A percentile compares a stretch with the other conserved stretches of the same genome.
Conservation (phyloP, 2,888 invertebrate genomes). For the Mallateleia sp. region DNA sequence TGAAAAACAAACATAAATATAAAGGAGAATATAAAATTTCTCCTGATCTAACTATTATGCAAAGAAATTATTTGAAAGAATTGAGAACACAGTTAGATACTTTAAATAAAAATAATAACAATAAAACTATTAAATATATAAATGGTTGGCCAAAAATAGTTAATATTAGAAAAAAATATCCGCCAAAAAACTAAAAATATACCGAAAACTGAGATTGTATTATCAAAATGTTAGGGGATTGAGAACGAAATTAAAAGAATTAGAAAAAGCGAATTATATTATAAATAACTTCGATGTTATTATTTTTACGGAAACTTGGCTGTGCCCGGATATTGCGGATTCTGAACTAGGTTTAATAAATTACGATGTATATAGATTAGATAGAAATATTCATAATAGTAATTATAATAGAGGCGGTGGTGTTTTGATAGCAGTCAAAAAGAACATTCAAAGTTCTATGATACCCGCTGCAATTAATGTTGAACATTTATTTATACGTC, state of each 20-base stretch:
- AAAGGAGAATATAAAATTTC: not conserved
- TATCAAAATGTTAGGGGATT: conserved; percentile 36
- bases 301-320: conserved; percentile 27
- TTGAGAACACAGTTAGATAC: not conserved
- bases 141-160: conserved; percentile 9
- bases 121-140: conserved; percentile 28
- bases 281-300: conserved; percentile 7
- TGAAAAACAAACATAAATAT: conserved; percentile 11
- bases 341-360: conserved; percentile 2
- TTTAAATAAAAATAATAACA: not conserved
- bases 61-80: not conserved
- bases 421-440: conserved; percentile 23
- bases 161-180: not conserved
- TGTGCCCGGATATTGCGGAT: conserved; percentile 3
- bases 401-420: not conserved
- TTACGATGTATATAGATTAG: conserved; percentile 16
- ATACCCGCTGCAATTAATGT: not conserved
- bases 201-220: too few relatives aligned
- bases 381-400: conserved; percentile 19
- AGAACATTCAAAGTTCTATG: not conserved
- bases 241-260: not conserved
- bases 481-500: conserved; percentile 33
- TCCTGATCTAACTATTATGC: not conserved
- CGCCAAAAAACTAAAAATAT: conserved; percentile 15
- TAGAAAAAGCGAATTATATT: conserved; percentile 31